Evolutionary conservation across 2,797 vertebrate species (phyloP).

Genomic region (Dallia pectoralis): DNA sequence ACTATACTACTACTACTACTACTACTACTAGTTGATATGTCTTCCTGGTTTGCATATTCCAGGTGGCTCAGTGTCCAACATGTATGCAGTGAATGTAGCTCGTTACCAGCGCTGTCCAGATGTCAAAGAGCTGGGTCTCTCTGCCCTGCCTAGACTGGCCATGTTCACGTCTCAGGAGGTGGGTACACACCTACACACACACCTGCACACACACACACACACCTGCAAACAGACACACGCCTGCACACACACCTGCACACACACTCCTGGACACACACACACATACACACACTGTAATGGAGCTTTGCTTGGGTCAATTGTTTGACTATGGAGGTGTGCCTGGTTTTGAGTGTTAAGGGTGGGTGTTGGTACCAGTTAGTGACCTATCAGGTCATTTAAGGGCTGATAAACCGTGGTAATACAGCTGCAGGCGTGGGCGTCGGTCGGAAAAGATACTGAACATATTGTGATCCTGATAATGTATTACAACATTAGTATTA

Average conservation of each 20-base stretch:
- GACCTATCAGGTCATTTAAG: neutral
- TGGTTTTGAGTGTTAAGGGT: neutral
- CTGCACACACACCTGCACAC: neutral
- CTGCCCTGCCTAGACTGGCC: slow-evolving; percentile 74
- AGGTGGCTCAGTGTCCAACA: slow-evolving; percentile 89
- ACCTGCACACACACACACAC: neutral
- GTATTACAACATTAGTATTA: neutral
- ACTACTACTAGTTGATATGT: neutral
- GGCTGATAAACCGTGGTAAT: neutral
- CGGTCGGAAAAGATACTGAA: neutral
- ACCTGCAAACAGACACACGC: neutral
- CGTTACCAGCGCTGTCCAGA: slow-evolving; percentile 78
- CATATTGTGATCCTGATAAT: neutral
- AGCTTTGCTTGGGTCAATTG: neutral
- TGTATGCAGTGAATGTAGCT: slow-evolving; percentile 86
- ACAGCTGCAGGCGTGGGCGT: neutral
- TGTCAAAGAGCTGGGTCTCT: slow-evolving; percentile 82
- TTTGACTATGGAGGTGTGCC: neutral
- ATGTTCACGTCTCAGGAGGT: slow-evolving; percentile 86
- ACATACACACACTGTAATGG: too few relatives aligned
- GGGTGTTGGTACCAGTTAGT: neutral
- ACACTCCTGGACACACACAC: neutral
- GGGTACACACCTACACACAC: slow-evolving; percentile 28
- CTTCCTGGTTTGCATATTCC: slow-evolving; percentile 6
- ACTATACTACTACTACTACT: too few relatives aligned